Evolutionary conservation across 1,140 invertebrate species (phyloP).

Genomic region (Hypsibius dujardini): DNA sequence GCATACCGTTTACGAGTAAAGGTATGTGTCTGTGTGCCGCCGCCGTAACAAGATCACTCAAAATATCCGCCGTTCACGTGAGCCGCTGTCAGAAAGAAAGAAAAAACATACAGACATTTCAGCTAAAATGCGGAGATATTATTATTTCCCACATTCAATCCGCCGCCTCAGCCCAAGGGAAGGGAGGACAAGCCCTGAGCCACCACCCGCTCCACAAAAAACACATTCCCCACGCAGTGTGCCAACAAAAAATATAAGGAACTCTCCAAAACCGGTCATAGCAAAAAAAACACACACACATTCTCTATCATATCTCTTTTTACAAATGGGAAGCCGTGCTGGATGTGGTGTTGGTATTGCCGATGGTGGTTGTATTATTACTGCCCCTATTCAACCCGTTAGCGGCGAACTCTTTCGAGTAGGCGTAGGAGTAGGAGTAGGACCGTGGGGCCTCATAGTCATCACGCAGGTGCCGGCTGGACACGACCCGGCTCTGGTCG

Average conservation of each 20-base stretch:
- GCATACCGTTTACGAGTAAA: background rate
- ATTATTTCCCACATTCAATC: too few relatives aligned
- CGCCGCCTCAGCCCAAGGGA: background rate
- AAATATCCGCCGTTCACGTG: conserved; percentile 2
- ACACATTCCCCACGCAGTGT: background rate
- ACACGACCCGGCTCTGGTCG: conserved; percentile 11
- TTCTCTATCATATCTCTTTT: background rate
- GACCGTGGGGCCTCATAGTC: conserved; percentile 1
- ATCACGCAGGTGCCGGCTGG: background rate
- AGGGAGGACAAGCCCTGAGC: background rate
- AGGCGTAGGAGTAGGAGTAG: conserved; percentile 16
- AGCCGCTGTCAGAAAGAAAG: background rate
- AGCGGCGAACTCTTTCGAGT: background rate
- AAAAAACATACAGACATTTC: background rate
- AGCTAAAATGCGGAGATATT: background rate
- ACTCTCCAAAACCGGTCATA: too few relatives aligned
- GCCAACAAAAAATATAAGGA: background rate
- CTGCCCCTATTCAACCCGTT: background rate
- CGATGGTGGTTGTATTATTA: too few relatives aligned
- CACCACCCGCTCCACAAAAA: background rate
- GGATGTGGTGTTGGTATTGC: too few relatives aligned
- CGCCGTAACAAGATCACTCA: too few relatives aligned
- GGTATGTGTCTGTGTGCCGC: too few relatives aligned
- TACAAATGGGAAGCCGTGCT: conserved; percentile 11
- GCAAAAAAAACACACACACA: background rate